Evolutionary conservation across 2,888 invertebrate species (phyloP).

Genomic region (Drosophila vallismaia): DNA sequence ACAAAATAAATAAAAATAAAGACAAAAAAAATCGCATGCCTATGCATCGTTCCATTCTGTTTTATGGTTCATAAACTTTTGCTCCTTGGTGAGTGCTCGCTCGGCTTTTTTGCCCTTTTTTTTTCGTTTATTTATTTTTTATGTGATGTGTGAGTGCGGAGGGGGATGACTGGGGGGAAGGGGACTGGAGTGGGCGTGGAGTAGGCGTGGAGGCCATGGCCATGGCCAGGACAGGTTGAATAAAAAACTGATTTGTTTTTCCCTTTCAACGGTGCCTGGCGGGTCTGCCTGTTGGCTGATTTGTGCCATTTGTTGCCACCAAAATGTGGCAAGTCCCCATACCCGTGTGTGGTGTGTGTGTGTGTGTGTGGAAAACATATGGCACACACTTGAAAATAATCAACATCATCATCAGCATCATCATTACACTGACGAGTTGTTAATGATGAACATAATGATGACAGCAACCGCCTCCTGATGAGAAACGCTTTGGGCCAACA

Average conservation of each 20-base stretch:
- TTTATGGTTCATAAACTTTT: conserved; percentile 75
- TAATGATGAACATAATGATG: conserved; percentile 75
- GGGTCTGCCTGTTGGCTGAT: conserved; percentile 30
- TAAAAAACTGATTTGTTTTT: conserved; percentile 56
- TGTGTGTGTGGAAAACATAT: conserved; percentile 54
- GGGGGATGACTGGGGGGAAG: no score
- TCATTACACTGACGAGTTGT: conserved; percentile 66
- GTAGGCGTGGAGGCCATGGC: background rate
- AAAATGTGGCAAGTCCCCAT: conserved; percentile 18
- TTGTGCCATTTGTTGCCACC: conserved; percentile 60
- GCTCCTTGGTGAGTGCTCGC: conserved; percentile 41
- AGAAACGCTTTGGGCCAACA: conserved; percentile 70
- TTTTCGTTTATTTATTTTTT: background rate
- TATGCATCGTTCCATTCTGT: conserved; percentile 64
- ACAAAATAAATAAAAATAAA: conserved; percentile 1
- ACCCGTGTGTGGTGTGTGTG: conserved; percentile 3
- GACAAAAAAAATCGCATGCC: conserved; percentile 57
- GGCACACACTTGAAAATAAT: conserved; percentile 61
- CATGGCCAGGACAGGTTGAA: conserved; percentile 29
- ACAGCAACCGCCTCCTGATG: conserved; percentile 50
- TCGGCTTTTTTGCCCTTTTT: conserved; percentile 27
- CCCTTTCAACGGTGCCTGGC: background rate
- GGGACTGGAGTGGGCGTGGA: no score
- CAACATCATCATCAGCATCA: conserved; percentile 44
- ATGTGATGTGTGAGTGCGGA: background rate